Conservation (phyloP, 2,888 invertebrate species). For the Patella ulyssiponensis region DNA sequence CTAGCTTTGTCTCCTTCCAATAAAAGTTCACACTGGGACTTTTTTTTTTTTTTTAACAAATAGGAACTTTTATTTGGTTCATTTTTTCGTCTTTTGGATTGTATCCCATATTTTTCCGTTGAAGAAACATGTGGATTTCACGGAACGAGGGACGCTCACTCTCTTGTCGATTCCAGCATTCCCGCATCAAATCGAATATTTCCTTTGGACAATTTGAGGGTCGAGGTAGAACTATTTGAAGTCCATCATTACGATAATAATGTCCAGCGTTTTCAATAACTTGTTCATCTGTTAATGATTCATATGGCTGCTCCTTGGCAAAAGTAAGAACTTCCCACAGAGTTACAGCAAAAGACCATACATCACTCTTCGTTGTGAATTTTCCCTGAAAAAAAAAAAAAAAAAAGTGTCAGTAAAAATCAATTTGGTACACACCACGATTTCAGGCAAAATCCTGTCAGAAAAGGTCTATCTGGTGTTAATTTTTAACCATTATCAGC, state of each 20-base stretch:
- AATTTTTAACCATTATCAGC: no score
- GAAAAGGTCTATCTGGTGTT: no score
- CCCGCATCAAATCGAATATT: constrained; percentile 91
- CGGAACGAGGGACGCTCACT: constrained; percentile 87
- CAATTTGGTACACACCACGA: background rate
- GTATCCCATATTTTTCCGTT: constrained; percentile 72
- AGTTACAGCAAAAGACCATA: constrained; percentile 91
- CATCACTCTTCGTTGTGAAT: constrained; percentile 89
- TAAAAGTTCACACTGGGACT: constrained; percentile 2
- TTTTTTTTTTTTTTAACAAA: constrained; percentile 52
- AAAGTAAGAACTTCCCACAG: constrained; percentile 88
- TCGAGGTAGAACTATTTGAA: constrained; percentile 77
- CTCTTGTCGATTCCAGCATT: constrained; percentile 90
- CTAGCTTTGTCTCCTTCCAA: constrained; percentile 19
- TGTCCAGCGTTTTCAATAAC: constrained; percentile 86
- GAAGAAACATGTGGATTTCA: constrained; percentile 89
- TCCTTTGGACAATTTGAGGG: constrained; percentile 87
- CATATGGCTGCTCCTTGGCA: constrained; percentile 84
- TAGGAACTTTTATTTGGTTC: constrained; percentile 62
- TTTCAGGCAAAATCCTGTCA: background rate
- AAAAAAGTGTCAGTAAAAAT: background rate
- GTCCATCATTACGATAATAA: constrained; percentile 80
- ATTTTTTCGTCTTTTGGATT: constrained; percentile 70
- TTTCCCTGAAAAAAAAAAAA: constrained; percentile 78
- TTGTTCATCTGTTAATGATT: constrained; percentile 82